Evolutionary conservation across 2,888 invertebrate species (phyloP).

Genomic region (Drosophila nigricruria): DNA sequence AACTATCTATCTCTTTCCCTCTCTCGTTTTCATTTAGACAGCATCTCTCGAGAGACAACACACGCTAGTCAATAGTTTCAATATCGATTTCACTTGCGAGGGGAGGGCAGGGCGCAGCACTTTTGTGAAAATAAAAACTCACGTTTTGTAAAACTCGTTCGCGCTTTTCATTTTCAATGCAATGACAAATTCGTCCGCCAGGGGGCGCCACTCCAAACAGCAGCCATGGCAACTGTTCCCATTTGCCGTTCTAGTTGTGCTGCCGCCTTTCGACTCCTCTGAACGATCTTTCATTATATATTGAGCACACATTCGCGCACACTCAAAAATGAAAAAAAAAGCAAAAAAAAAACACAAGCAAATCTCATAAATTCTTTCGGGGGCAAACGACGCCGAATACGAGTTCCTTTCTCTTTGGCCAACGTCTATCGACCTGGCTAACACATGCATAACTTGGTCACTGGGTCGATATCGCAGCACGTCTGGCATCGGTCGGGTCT

Average conservation of each 20-base stretch:
- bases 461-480: conserved; percentile 67
- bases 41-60: conserved; percentile 33
- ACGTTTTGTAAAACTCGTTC: conserved; percentile 63
- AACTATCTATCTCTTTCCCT: not conserved
- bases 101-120: not conserved
- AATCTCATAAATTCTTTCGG: conserved; percentile 74
- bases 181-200: conserved; percentile 66
- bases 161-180: conserved; percentile 76
- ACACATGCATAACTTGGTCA: conserved; percentile 73
- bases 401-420: conserved; percentile 68
- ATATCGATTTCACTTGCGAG: conserved; percentile 73
- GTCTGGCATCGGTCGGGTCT: conserved; percentile 43
- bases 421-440: conserved; percentile 50
- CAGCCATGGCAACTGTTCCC: conserved; percentile 53
- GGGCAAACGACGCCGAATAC: conserved; percentile 59
- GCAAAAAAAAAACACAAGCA: conserved; percentile 43
- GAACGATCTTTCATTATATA: conserved; percentile 52
- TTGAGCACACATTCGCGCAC: conserved; percentile 36
- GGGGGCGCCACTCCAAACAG: conserved; percentile 51
- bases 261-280: conserved; percentile 47
- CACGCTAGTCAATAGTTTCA: conserved; percentile 51
- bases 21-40: no score
- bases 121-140: conserved; percentile 44
- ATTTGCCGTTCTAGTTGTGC: conserved; percentile 57
- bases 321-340: conserved; percentile 17